Percentiles rank a stretch among this genome's conserved stretches.
phyloP scores from a whole-genome alignment of 2,113 vertebrate genomes.

The Takifugu bimaculatus region DNA sequence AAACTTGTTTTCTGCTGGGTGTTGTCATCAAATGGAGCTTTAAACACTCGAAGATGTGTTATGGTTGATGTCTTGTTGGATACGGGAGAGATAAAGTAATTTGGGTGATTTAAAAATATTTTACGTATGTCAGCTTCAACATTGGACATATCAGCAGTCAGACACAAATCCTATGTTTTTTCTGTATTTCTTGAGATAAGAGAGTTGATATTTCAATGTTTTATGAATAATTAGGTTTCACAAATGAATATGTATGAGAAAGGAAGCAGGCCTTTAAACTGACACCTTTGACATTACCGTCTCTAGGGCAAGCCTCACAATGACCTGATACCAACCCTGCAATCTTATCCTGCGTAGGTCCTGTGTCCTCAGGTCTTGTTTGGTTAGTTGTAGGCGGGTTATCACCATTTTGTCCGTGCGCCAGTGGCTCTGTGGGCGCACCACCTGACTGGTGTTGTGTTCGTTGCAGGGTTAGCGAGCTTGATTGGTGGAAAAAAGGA shows the following conservation, averaged over 20 bases:
- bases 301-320: slow-evolving; percentile 54
- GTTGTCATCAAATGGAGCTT: slow-evolving; percentile 39
- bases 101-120: neutral
- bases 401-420: slow-evolving; percentile 66
- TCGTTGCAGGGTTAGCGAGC: slow-evolving; percentile 16
- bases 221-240: slow-evolving; percentile 21
- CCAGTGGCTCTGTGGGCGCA: slow-evolving; percentile 48
- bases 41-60: slow-evolving; percentile 33
- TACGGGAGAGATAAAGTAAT: neutral
- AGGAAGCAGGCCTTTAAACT: slow-evolving; percentile 48
- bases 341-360: slow-evolving; percentile 64
- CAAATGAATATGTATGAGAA: slow-evolving; percentile 60
- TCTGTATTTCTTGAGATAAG: neutral
- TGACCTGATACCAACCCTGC: slow-evolving; percentile 67
- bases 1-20: slow-evolving; percentile 37
- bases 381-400: slow-evolving; percentile 47
- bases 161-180: neutral
- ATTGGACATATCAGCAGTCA: neutral
- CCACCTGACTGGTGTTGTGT: slow-evolving; percentile 71
- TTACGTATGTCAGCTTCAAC: too few relatives aligned
- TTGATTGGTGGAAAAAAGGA: slow-evolving; percentile 30
- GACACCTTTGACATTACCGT: slow-evolving; percentile 65
- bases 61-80: neutral
- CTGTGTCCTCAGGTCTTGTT: slow-evolving; percentile 50
- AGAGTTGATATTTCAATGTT: neutral